Conservation (phyloP, 2,113 vertebrate species). For the Pluvialis apricaria region DNA sequence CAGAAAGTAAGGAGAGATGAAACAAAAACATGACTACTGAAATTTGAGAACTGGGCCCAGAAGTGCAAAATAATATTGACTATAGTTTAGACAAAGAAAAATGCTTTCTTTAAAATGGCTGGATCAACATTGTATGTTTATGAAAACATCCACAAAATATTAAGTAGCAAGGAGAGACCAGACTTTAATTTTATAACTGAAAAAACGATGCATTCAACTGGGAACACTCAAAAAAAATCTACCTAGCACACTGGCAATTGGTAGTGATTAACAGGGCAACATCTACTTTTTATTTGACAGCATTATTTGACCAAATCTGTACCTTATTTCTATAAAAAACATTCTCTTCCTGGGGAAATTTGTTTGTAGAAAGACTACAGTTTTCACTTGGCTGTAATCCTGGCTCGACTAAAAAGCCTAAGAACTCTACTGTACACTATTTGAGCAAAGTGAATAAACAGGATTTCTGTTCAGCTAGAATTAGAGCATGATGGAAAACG, state of each 20-base stretch:
- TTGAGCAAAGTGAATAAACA: slow-evolving; percentile 30
- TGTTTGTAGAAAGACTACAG: background rate
- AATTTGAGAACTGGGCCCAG: background rate
- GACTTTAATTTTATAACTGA: background rate
- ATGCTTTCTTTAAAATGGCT: background rate
- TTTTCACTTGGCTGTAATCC: background rate
- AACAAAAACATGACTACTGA: background rate
- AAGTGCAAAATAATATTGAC: background rate
- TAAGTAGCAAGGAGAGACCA: background rate
- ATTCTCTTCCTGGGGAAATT: background rate
- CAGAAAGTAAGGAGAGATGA: background rate
- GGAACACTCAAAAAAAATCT: background rate
- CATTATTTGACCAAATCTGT: background rate
- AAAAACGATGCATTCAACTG: background rate
- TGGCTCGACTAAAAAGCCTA: background rate
- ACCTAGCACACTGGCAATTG: background rate
- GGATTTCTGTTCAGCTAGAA: slow-evolving; percentile 31
- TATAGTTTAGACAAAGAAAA: background rate
- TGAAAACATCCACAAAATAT: background rate
- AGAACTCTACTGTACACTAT: background rate
- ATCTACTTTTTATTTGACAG: background rate
- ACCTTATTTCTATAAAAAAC: background rate
- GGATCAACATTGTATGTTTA: background rate
- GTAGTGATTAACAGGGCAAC: background rate
- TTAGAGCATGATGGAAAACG: slow-evolving; percentile 15